These are phyloP conservation scores for Acipenser transmontanus DNA, from an alignment of 2,797 vertebrate genomes.

Conservation along the genomic window DNA sequence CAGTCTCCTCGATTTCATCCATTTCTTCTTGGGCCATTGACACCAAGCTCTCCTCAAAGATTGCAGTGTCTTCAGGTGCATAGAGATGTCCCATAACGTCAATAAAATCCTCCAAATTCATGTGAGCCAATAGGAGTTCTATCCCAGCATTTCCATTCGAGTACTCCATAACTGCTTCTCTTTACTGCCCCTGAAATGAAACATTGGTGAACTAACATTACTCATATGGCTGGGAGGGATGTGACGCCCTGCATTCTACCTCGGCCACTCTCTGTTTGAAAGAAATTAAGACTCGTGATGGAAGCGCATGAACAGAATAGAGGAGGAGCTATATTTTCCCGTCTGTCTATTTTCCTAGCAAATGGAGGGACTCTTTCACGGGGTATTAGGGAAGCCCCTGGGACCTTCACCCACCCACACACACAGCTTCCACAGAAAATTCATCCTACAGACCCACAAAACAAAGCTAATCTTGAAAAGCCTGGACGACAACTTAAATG, in stretches of 20 bases:
- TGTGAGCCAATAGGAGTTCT: slow-evolving; percentile 75
- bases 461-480: too few relatives aligned
- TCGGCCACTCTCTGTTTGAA: neutral
- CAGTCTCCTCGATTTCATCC: slow-evolving; percentile 64
- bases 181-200: slow-evolving; percentile 43
- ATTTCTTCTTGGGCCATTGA: slow-evolving; percentile 58
- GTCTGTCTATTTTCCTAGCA: slow-evolving; percentile 33
- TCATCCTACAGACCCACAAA: too few relatives aligned
- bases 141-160: slow-evolving; percentile 75
- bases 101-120: slow-evolving; percentile 84
- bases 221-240: neutral
- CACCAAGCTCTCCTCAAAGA: slow-evolving; percentile 55
- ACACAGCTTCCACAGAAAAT: too few relatives aligned
- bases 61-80: slow-evolving; percentile 55
- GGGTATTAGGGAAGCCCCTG: slow-evolving; percentile 38
- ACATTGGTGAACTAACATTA: slow-evolving; percentile 17
- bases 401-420: neutral
- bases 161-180: slow-evolving; percentile 74
- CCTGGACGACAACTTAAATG: too few relatives aligned
- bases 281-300: slow-evolving; percentile 4
- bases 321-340: slow-evolving; percentile 25
- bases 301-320: neutral
- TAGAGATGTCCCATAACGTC: slow-evolving; percentile 82
- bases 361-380: slow-evolving; percentile 40
- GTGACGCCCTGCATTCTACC: neutral